Evolutionary conservation across 2,888 invertebrate genomes (phyloP), one percentile per base, ranked within the genome.

Genomic region (Heliconius sara): DNA sequence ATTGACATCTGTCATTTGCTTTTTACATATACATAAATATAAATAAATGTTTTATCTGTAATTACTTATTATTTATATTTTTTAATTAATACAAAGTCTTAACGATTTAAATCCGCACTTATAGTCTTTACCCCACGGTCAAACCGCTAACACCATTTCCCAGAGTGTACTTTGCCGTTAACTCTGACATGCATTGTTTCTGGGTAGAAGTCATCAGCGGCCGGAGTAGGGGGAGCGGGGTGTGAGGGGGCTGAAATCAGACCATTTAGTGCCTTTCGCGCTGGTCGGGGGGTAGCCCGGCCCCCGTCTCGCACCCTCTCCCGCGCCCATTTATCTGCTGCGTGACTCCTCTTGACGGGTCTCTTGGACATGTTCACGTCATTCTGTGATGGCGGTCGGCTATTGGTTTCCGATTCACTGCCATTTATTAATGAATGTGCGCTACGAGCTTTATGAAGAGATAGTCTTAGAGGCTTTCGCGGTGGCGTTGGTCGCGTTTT

Each of bases 381-480:
- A 65, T 43, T 75, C 43, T 75, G 75, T n/a, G 91, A 90, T 4
- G 89, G 87, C 47, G 92, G 89, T 76, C 91, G 85, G 80, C 91
- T 90, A n/a, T 87, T 86, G 19, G 89, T 86, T 86, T 96, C 96
- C 22, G 92, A 88, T 83, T 93, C 94, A 85, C 91, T 91, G 47
- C 94, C 93, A 85, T 90, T 90, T 72, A 91, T 85, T 30, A 98
- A 96, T 0, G 97, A 97, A 87, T 98, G 98, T 74, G 98, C 96
- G 90, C 98, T 98, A 82, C 97, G 96, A 0, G 98, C 97, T 85
- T 98, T 96, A 88, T 98, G 98, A 75, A 98, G 91, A 0, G 98
- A 98, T 66, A 98, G 92, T 16, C 98, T 95, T 74, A 98, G 91
- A 0, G 98, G 98, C 88, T 98, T 98, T 86, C 98, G 97, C 30